Percentiles rank a stretch among this genome's conserved stretches.
Evolutionary conservation across 2,888 invertebrate species (phyloP).

Genomic region (Scelioninae gen. 1): DNA sequence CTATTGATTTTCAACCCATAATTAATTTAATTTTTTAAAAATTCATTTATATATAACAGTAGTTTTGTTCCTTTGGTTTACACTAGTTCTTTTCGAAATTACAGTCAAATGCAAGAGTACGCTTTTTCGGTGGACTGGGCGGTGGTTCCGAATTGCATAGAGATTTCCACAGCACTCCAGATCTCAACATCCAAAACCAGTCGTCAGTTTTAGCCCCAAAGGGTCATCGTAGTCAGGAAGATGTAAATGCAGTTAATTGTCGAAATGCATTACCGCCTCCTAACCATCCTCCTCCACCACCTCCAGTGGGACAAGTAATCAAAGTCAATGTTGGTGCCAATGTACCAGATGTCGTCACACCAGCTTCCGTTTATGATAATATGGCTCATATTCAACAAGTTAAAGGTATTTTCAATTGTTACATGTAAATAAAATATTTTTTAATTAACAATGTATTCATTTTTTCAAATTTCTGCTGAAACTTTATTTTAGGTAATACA

Average conservation of each 20-base stretch:
- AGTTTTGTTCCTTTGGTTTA: too few relatives aligned
- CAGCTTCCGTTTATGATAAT: constrained; percentile 83
- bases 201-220: constrained; percentile 77
- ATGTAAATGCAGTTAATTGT: too few relatives aligned
- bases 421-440: too few relatives aligned
- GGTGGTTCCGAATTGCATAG: constrained; percentile 88
- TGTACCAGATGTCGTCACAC: constrained; percentile 81
- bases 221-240: too few relatives aligned
- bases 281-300: too few relatives aligned
- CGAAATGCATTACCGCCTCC: too few relatives aligned
- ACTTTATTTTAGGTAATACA: too few relatives aligned
- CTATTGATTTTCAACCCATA: too few relatives aligned
- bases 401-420: constrained; percentile 79
- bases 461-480: too few relatives aligned
- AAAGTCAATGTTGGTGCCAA: constrained; percentile 87
- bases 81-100: constrained; percentile 64
- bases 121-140: constrained; percentile 85
- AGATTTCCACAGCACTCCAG: constrained; percentile 96
- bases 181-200: constrained; percentile 85
- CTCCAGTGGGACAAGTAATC: too few relatives aligned
- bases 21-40: too few relatives aligned
- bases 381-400: constrained; percentile 85
- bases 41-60: too few relatives aligned
- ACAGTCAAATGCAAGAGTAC: constrained; percentile 85
- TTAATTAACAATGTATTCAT: background rate